Evolutionary conservation across 2,797 vertebrate genomes (phyloP).

Genomic region (Gymnopithys bicolor): DNA sequence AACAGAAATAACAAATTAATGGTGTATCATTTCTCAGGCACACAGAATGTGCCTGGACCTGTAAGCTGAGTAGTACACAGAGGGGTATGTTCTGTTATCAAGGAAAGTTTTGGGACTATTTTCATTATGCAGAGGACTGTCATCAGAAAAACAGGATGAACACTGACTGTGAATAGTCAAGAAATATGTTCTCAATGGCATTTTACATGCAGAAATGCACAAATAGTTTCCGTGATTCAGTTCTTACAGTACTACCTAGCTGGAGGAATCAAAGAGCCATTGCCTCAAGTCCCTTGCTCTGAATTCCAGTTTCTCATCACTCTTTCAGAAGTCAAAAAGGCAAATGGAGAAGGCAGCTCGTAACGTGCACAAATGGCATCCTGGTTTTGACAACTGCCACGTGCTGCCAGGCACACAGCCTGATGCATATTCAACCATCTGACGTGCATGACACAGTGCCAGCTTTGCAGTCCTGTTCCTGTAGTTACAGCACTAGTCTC

Average conservation of each 20-base stretch:
- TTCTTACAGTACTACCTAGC: background rate
- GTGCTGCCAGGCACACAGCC: background rate
- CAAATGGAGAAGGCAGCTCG: background rate
- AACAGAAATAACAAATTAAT: background rate
- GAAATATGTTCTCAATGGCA: background rate
- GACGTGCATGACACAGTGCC: accelerated
- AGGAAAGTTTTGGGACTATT: background rate
- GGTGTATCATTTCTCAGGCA: background rate
- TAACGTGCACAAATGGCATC: background rate
- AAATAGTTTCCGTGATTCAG: background rate
- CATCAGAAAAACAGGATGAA: background rate
- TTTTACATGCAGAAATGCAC: background rate
- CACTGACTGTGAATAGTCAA: background rate
- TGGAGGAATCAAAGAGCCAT: background rate
- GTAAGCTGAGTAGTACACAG: background rate
- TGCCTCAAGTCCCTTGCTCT: background rate
- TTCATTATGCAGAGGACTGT: background rate
- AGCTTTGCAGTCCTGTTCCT: background rate
- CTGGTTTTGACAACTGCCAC: background rate
- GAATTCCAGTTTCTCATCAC: background rate
- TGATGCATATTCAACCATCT: background rate
- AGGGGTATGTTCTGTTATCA: background rate
- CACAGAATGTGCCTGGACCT: background rate
- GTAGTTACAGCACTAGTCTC: background rate
- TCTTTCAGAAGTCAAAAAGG: background rate